A percentile compares a stretch with the other conserved stretches of the same genome.
phyloP scores from a whole-genome alignment of 2,888 invertebrate genomes.

The Melipona beecheii region DNA sequence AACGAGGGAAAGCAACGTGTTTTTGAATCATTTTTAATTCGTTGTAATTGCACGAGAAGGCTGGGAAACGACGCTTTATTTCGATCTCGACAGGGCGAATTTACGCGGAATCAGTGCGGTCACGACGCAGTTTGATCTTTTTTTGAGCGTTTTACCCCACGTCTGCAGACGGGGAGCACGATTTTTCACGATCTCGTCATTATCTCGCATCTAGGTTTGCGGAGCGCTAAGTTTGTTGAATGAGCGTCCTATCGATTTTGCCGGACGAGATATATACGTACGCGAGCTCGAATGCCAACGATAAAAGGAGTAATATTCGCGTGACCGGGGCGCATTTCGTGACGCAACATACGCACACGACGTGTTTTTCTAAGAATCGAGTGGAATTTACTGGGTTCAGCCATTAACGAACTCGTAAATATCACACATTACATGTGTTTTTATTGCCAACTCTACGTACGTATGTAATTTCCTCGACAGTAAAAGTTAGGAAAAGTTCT shows the following conservation, averaged over 20 bases:
- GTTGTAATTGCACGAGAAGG: not conserved
- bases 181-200: constrained; percentile 24
- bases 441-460: not conserved
- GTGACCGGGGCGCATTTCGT: constrained; percentile 45
- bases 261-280: constrained; percentile 2
- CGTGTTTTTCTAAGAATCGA: constrained; percentile 13
- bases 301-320: constrained; percentile 52
- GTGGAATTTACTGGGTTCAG: constrained; percentile 25
- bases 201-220: constrained; percentile 33
- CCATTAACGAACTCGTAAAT: not conserved
- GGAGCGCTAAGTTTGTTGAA: constrained; percentile 33
- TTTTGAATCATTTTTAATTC: not conserved
- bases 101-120: not conserved
- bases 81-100: no score
- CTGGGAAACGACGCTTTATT: not conserved
- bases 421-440: not conserved
- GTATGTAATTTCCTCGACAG: not conserved
- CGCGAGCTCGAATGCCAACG: constrained; percentile 37
- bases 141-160: not conserved
- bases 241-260: constrained; percentile 43
- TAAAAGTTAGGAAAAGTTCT: no score
- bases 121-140: not conserved
- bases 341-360: not conserved
- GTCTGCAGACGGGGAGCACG: not conserved
- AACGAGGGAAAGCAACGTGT: not conserved